Conservation (phyloP, 2,113 vertebrate genomes). For the Romanogobio albipinnatus region DNA sequence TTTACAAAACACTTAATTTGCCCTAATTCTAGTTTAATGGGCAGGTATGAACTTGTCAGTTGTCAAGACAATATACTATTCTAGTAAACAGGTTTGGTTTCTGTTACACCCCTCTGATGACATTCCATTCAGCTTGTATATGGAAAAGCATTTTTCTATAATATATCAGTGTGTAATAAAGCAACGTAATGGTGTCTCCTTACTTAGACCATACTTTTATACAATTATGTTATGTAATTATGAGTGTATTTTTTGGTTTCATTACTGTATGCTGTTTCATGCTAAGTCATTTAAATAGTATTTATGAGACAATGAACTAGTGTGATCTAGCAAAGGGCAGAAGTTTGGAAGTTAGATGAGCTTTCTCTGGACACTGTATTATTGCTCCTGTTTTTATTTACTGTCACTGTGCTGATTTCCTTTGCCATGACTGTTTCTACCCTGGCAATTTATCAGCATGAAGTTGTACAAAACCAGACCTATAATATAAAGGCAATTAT, state of each 20-base stretch:
- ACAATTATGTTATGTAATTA: neutral
- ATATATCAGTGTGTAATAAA: neutral
- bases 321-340: slow-evolving; percentile 42
- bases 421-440: neutral
- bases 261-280: neutral
- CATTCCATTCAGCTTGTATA: slow-evolving; percentile 16
- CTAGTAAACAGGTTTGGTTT: slow-evolving; percentile 37
- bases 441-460: neutral
- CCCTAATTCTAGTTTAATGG: neutral
- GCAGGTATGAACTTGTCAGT: slow-evolving; percentile 23
- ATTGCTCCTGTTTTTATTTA: slow-evolving; percentile 42
- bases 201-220: neutral
- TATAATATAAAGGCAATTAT: neutral
- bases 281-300: neutral
- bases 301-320: slow-evolving; percentile 14
- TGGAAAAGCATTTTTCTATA: neutral
- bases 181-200: neutral
- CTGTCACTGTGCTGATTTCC: slow-evolving; percentile 37
- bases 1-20: neutral
- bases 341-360: slow-evolving; percentile 38
- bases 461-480: neutral
- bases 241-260: neutral
- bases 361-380: slow-evolving; percentile 18
- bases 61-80: neutral
- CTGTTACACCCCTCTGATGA: slow-evolving; percentile 16